Evolutionary conservation across 2,888 invertebrate species (phyloP), one percentile per base, ranked within the genome.

Genomic region (Drosophila prostipennis): DNA sequence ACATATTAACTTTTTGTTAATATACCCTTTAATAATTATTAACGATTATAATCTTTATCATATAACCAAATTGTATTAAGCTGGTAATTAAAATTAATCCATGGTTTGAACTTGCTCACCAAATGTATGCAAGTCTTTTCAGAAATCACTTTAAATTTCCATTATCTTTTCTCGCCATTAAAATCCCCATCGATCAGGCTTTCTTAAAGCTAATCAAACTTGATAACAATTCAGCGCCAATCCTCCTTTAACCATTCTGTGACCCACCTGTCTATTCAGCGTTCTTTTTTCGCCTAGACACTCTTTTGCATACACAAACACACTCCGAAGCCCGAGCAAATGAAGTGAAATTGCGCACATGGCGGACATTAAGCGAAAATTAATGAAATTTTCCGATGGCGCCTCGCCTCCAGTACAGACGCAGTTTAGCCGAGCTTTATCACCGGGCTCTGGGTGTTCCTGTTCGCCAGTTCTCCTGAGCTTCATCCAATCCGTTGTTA

Each of bases 361-460:
- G 84, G 83, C 88, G 76, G 83, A 75, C 82, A 82, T 82, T 87
- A 85, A 87, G 83, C 83, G 81, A 84, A 84, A 87, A 84, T 84
- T 84, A 89, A 84, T 84, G 89, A 78, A 87, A 84, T 84, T 88
- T 84, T 76, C 72, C 69, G 61, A 64, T 60, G 52, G 56, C 69
- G 64, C 59, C 65, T 43, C 49, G 76, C 54, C 68, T 37, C 51
- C 57, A 13, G 37, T 39, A 61, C 48, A 39, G 59, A 53, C 46
- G 48, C 65, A 36, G 51, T 46, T 60, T 59, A 56, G 52, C 48
- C 19, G 42, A 49, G 71, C 55, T 65, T 69, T 65, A 65, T 65
- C 65, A 68, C 37, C 69, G 45, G 61, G 64, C 11, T n/a, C 26
- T 48, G 40, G 10, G 36, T 23, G 45, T 39, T 42, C 57, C 57